Evolutionary conservation across 2,113 vertebrate genomes (phyloP).

Genomic region (Lagopus leucura): DNA sequence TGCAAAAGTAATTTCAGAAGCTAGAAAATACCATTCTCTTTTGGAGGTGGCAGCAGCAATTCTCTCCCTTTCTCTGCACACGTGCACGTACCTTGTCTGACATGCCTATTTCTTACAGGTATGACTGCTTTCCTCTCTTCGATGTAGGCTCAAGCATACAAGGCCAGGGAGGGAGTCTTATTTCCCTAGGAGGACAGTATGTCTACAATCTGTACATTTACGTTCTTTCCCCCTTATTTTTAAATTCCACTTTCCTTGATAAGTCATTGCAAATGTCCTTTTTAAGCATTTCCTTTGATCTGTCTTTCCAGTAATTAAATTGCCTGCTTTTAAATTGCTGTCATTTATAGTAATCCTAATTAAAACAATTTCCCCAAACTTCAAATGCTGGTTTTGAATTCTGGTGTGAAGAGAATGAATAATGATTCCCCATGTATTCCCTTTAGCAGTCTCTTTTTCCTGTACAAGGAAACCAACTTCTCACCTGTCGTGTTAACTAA

Average conservation of each 20-base stretch:
- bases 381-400: constrained; percentile 61
- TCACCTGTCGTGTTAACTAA: constrained; percentile 53
- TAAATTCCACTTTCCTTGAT: constrained; percentile 38
- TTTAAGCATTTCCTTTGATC: constrained; percentile 65
- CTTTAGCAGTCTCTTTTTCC: constrained; percentile 24
- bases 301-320: constrained; percentile 61
- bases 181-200: not conserved
- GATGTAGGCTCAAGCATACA: not conserved
- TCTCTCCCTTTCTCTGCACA: not conserved
- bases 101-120: not conserved
- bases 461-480: constrained; percentile 50
- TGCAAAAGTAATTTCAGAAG: not conserved
- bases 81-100: not conserved
- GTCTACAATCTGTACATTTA: constrained; percentile 16
- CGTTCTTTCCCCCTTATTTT: not conserved
- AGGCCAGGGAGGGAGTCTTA: not conserved
- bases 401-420: constrained; percentile 48
- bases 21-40: not conserved
- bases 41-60: not conserved
- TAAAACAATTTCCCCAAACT: constrained; percentile 60
- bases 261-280: constrained; percentile 43
- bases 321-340: constrained; percentile 39
- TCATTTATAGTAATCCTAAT: constrained; percentile 65
- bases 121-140: not conserved
- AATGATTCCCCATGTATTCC: constrained; percentile 26